Evolutionary conservation across 2,888 invertebrate genomes (phyloP).

Genomic region (Ctena decussata): DNA sequence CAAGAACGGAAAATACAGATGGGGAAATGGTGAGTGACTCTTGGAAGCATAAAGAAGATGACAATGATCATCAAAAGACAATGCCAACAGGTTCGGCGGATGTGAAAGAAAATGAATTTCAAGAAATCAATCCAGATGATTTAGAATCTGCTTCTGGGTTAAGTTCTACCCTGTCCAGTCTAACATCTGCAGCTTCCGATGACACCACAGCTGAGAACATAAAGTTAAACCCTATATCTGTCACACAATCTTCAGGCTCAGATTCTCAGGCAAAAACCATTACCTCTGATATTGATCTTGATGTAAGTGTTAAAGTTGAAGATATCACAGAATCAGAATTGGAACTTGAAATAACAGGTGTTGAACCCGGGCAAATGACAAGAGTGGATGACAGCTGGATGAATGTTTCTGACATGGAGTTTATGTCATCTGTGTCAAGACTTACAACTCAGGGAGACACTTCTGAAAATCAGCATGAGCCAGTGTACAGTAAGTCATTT

Average conservation of each 20-base stretch:
- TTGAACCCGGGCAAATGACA: background rate
- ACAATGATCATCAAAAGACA: too few relatives aligned
- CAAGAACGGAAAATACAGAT: background rate
- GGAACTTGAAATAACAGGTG: background rate
- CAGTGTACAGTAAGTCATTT: background rate
- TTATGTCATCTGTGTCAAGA: background rate
- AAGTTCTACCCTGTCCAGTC: too few relatives aligned
- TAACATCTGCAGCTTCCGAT: too few relatives aligned
- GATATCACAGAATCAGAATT: background rate
- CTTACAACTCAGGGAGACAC: background rate
- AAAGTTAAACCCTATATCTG: too few relatives aligned
- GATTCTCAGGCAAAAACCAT: background rate
- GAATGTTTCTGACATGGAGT: background rate
- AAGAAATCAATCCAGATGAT: too few relatives aligned
- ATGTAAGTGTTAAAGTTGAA: background rate
- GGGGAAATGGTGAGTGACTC: too few relatives aligned
- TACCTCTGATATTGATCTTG: background rate
- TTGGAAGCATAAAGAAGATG: too few relatives aligned
- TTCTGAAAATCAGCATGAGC: background rate
- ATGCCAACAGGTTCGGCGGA: too few relatives aligned
- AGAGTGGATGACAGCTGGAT: background rate
- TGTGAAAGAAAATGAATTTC: too few relatives aligned
- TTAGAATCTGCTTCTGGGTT: too few relatives aligned
- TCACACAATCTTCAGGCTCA: too few relatives aligned
- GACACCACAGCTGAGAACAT: too few relatives aligned